phyloP scores from a whole-genome alignment of 2,113 vertebrate genomes.

The Procapra przewalskii region DNA sequence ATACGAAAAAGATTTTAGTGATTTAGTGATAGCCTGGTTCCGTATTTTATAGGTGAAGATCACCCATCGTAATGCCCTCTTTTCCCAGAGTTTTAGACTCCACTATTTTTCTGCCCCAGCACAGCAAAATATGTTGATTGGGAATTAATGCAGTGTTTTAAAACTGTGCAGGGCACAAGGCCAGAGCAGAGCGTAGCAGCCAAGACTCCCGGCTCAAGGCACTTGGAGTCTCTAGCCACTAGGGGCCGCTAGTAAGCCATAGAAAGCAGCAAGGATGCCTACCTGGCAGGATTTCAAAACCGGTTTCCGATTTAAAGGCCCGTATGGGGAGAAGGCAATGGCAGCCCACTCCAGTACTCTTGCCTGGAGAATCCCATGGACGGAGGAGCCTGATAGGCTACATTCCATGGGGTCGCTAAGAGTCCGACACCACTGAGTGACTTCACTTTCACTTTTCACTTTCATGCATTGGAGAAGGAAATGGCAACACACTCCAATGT shows the following conservation, averaged over 20 bases:
- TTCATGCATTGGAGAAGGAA: no score
- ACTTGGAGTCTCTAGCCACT: slow-evolving; percentile 53
- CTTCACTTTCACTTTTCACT: no score
- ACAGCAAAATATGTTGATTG: background rate
- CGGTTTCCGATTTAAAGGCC: background rate
- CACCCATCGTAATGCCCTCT: background rate
- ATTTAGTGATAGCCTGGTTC: background rate
- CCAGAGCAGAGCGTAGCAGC: fast-evolving
- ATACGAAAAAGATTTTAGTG: background rate
- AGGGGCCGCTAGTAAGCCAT: slow-evolving; percentile 74
- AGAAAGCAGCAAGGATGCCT: background rate
- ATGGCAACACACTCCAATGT: no score
- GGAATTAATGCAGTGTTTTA: background rate
- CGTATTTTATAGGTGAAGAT: background rate
- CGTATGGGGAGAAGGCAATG: background rate
- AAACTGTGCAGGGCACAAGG: background rate
- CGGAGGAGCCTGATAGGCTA: background rate
- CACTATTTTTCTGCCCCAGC: background rate
- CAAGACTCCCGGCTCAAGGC: no score
- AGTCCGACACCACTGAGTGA: no score
- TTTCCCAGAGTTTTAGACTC: background rate
- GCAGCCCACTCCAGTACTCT: background rate
- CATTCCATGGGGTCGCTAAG: background rate
- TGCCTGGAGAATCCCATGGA: background rate
- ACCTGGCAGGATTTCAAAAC: background rate